A percentile compares a stretch with the other conserved stretches of the same genome.
Conservation (phyloP, 1,140 invertebrate genomes). For the Episyrphus balteatus region DNA sequence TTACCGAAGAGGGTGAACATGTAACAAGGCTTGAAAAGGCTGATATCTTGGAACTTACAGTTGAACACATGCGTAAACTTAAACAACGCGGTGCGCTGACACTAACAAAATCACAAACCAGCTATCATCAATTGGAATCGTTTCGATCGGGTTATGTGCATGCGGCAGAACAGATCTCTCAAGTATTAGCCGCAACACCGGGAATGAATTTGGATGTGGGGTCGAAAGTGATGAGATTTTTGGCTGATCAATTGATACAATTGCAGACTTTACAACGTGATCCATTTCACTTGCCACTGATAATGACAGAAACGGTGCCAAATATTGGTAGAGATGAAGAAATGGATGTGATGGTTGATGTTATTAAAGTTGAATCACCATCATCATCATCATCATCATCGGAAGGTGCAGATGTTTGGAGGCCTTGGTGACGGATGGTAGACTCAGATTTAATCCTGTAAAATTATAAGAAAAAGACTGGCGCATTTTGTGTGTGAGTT, state of each 20-base stretch:
- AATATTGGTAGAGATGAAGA: no score
- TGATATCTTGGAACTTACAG: slow-evolving; percentile 93
- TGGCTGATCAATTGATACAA: slow-evolving; percentile 68
- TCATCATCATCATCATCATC: no score
- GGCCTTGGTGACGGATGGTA: no score
- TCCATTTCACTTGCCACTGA: no score
- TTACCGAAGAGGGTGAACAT: slow-evolving; percentile 82
- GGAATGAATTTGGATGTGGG: slow-evolving; percentile 72
- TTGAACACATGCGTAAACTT: slow-evolving; percentile 82
- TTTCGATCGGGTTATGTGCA: slow-evolving; percentile 86
- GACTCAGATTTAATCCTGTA: no score
- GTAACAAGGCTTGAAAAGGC: slow-evolving; percentile 85
- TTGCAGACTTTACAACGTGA: slow-evolving; percentile 16
- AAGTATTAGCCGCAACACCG: slow-evolving; percentile 67
- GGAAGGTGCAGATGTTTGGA: no score
- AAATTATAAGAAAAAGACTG: no score
- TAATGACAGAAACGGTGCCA: no score
- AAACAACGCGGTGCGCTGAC: slow-evolving; percentile 40
- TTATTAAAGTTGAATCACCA: no score
- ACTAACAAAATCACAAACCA: slow-evolving; percentile 19
- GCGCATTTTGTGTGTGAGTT: no score
- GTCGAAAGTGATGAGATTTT: slow-evolving; percentile 75
- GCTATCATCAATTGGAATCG: slow-evolving; percentile 54
- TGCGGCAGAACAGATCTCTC: slow-evolving; percentile 83
- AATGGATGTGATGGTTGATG: no score